These are phyloP conservation scores for Drosophila equinoxialis DNA, from an alignment of 1,140 invertebrate genomes.

Conservation along the genomic window DNA sequence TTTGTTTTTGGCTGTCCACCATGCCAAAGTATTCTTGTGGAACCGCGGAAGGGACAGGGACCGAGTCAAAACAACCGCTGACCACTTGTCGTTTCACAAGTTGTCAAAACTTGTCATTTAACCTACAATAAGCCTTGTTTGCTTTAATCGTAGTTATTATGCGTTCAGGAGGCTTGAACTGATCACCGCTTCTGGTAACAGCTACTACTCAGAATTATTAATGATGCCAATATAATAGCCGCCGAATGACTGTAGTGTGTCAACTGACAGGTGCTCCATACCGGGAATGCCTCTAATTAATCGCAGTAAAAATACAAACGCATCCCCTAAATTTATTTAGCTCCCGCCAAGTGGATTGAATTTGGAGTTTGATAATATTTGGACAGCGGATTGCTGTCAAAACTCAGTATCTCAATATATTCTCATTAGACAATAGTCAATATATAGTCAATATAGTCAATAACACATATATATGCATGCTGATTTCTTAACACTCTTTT, in stretches of 20 bases:
- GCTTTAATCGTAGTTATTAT: conserved; percentile 83
- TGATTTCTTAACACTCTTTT: too few relatives aligned
- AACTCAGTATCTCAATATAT: conserved; percentile 65
- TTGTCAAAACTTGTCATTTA: conserved; percentile 83
- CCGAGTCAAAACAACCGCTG: conserved; percentile 27
- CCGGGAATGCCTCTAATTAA: conserved; percentile 69
- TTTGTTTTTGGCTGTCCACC: conserved; percentile 32
- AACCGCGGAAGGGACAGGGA: conserved; percentile 4
- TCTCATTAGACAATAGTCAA: conserved; percentile 39
- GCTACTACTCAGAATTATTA: conserved; percentile 57
- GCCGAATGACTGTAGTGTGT: conserved; percentile 20
- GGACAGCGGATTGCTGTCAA: conserved; percentile 40
- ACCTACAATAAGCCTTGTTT: conserved; percentile 83
- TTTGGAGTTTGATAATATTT: conserved; percentile 55
- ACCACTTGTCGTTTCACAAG: conserved; percentile 82
- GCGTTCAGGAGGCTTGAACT: conserved; percentile 62
- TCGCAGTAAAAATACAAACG: conserved; percentile 14
- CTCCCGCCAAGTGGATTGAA: conserved; percentile 40
- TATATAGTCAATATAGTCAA: conserved; percentile 37
- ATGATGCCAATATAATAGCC: conserved; percentile 43
- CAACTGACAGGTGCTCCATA: conserved; percentile 66
- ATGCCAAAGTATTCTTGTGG: conserved; percentile 28
- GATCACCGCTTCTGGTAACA: conserved; percentile 25
- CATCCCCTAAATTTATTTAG: conserved; percentile 17
- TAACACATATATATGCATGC: not conserved